Percentiles rank a stretch among this genome's conserved stretches.
phyloP scores from a whole-genome alignment of 2,113 vertebrate species.

The Microtus oregoni region DNA sequence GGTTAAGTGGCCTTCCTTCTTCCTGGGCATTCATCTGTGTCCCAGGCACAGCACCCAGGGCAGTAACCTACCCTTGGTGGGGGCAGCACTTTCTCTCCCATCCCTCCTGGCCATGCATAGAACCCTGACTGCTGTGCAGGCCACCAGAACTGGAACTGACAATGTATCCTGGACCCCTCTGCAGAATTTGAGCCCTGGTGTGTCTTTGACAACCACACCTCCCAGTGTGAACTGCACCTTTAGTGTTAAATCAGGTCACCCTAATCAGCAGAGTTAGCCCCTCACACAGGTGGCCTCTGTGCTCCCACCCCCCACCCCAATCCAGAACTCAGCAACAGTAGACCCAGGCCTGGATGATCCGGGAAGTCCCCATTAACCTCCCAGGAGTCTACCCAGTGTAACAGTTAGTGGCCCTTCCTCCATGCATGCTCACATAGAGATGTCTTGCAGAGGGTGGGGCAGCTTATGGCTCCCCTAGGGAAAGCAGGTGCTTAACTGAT shows the following conservation, averaged over 20 bases:
- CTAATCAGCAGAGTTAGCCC: not conserved
- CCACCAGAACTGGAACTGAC: not conserved
- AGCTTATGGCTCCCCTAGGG: not conserved
- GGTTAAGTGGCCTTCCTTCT: not conserved
- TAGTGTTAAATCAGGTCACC: not conserved
- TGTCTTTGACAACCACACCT: not conserved
- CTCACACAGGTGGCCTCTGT: not conserved
- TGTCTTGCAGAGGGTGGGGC: not conserved
- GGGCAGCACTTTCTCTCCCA: not conserved
- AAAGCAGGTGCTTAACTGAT: not conserved
- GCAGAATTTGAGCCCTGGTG: rapidly evolving
- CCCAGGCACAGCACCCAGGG: not conserved
- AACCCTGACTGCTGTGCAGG: not conserved
- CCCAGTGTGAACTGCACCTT: not conserved
- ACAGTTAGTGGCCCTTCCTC: not conserved
- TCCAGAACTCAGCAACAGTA: not conserved
- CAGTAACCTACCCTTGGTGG: not conserved
- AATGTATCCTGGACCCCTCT: not conserved
- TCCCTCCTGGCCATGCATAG: not conserved
- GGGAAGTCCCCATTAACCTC: not conserved
- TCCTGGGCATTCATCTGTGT: not conserved
- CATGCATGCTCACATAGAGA: not conserved
- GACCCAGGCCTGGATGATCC: not conserved
- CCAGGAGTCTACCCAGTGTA: not conserved
- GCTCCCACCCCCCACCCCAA: not conserved